Evolutionary conservation across 2,113 vertebrate genomes (phyloP).

Genomic region (Prietella phreatophila): DNA sequence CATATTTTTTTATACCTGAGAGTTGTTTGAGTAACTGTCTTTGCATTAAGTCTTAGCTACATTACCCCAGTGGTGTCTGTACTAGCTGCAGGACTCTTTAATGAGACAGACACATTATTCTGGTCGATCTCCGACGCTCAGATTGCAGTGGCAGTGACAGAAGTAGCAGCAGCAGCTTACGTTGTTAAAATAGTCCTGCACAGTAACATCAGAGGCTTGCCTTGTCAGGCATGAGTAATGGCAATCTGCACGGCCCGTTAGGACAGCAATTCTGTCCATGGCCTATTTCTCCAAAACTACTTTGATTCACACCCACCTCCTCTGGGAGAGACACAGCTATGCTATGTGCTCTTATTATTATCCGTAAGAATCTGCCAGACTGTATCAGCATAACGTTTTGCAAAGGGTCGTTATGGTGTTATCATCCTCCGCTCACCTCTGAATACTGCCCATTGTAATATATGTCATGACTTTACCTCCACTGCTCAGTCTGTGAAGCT

Average conservation of each 20-base stretch:
- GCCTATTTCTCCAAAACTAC: slow-evolving; percentile 56
- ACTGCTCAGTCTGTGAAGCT: neutral
- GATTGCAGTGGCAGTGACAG: slow-evolving; percentile 39
- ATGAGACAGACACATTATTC: slow-evolving; percentile 44
- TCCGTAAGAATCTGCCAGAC: slow-evolving; percentile 39
- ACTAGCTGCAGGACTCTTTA: slow-evolving; percentile 37
- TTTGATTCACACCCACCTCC: slow-evolving; percentile 51
- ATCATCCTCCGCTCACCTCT: slow-evolving; percentile 35
- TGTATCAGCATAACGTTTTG: slow-evolving; percentile 41
- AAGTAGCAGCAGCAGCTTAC: slow-evolving; percentile 62
- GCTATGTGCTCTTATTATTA: slow-evolving; percentile 44
- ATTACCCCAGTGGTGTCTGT: slow-evolving; percentile 24
- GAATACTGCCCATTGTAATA: slow-evolving; percentile 34
- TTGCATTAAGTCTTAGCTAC: slow-evolving; percentile 20
- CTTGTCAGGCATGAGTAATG: slow-evolving; percentile 72
- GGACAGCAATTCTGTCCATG: slow-evolving; percentile 58
- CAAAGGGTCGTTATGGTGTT: slow-evolving; percentile 20
- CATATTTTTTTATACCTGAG: neutral
- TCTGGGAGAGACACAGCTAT: slow-evolving; percentile 44
- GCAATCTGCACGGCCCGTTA: slow-evolving; percentile 64
- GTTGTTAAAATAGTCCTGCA: slow-evolving; percentile 69
- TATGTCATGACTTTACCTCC: slow-evolving; percentile 3
- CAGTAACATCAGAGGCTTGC: slow-evolving; percentile 64
- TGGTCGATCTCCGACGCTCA: slow-evolving; percentile 19
- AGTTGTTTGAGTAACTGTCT: neutral